Evolutionary conservation across 2,888 invertebrate genomes (phyloP).

Genomic region (Antheraea assamensis): DNA sequence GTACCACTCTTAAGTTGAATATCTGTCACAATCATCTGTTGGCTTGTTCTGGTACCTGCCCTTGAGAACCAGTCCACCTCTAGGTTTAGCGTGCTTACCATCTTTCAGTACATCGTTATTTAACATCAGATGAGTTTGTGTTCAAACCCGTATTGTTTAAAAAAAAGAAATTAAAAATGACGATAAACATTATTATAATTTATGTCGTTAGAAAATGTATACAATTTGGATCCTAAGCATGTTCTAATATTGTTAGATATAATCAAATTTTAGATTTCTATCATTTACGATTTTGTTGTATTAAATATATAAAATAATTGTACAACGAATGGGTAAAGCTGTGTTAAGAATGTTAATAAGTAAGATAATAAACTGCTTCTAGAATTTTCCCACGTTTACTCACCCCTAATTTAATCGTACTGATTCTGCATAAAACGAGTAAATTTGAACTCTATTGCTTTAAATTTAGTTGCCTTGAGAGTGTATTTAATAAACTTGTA

Average conservation of each 20-base stretch:
- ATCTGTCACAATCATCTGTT: too few relatives aligned
- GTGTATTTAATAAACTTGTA: constrained; percentile 20
- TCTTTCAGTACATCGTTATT: too few relatives aligned
- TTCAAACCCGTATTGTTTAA: too few relatives aligned
- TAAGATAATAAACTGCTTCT: constrained; percentile 29
- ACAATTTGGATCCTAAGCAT: too few relatives aligned
- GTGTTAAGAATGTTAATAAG: constrained; percentile 11
- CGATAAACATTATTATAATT: not conserved
- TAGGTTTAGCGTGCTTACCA: too few relatives aligned
- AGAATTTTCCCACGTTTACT: constrained; percentile 26
- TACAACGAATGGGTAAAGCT: not conserved
- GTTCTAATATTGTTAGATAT: not conserved
- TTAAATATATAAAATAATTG: not conserved
- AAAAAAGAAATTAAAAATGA: not conserved
- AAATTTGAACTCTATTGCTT: constrained; percentile 19
- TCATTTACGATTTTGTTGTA: not conserved
- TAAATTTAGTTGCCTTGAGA: constrained; percentile 5
- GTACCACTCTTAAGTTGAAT: too few relatives aligned
- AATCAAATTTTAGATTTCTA: not conserved
- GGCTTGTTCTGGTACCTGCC: too few relatives aligned
- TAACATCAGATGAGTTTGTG: too few relatives aligned
- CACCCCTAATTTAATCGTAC: not conserved
- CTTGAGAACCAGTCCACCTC: too few relatives aligned
- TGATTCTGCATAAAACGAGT: not conserved
- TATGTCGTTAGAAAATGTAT: not conserved